Conservation (phyloP, 2,113 vertebrate species). For the Grammomys dolichurus region DNA sequence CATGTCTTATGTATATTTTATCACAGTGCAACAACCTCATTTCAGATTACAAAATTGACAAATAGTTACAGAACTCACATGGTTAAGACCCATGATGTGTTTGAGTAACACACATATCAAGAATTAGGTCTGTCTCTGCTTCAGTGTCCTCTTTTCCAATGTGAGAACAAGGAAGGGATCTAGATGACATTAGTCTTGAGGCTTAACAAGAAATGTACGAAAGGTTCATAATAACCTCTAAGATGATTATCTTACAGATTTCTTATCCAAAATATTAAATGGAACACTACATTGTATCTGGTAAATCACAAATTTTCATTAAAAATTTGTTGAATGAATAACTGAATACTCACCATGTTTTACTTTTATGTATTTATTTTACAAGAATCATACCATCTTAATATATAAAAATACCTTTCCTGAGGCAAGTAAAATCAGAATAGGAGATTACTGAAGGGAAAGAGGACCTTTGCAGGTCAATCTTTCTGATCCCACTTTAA, state of each 20-base stretch:
- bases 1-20: background rate
- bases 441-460: background rate
- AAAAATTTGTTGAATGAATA: background rate
- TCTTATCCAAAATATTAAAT: background rate
- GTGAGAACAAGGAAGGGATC: conserved; percentile 5
- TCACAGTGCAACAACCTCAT: background rate
- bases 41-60: conserved; percentile 45
- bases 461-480: background rate
- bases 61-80: conserved; percentile 19
- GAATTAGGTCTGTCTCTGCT: background rate
- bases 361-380: conserved; percentile 33
- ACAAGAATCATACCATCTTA: background rate
- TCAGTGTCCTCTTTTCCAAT: background rate
- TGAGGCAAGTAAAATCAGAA: background rate
- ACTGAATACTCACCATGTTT: background rate
- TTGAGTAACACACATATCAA: background rate
- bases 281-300: background rate
- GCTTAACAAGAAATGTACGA: background rate
- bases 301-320: background rate
- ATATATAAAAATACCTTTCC: background rate
- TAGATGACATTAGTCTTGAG: background rate
- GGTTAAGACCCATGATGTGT: background rate
- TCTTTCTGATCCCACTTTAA: background rate
- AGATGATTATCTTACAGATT: background rate
- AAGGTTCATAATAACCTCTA: background rate